Percentiles rank a stretch among this genome's conserved stretches.
These are phyloP conservation scores for Chaetogeoica ovagalla DNA, from an alignment of 2,888 invertebrate genomes.

Conservation along the genomic window DNA sequence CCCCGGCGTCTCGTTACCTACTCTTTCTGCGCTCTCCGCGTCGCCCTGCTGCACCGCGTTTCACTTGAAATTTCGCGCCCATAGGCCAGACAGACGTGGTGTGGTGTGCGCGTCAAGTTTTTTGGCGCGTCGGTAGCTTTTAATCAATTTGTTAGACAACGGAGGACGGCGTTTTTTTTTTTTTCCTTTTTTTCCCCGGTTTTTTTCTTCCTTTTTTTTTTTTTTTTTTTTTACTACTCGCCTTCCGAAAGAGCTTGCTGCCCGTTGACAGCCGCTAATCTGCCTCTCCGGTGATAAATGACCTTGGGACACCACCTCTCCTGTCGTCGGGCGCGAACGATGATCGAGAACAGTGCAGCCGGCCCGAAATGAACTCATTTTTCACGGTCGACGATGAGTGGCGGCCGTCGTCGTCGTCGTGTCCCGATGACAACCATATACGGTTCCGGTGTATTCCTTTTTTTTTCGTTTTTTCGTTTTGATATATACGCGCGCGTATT, in stretches of 20 bases:
- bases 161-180: not conserved
- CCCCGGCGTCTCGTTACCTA: slow-evolving; percentile 32
- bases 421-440: slow-evolving; percentile 25
- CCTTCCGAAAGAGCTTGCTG: slow-evolving; percentile 44
- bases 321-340: slow-evolving; percentile 17
- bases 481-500: too few species aligned
- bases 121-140: slow-evolving; percentile 43
- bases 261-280: slow-evolving; percentile 48
- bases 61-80: slow-evolving; percentile 10
- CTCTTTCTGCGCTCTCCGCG: not conserved
- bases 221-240: slow-evolving; percentile 10
- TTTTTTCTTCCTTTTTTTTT: too few species aligned
- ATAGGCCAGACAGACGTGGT: slow-evolving; percentile 42
- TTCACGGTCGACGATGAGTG: slow-evolving; percentile 39
- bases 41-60: not conserved
- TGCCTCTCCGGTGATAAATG: slow-evolving; percentile 49
- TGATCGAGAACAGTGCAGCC: slow-evolving; percentile 45
- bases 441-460: slow-evolving; percentile 1
- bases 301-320: slow-evolving; percentile 1
- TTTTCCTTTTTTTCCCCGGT: not conserved
- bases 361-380: slow-evolving; percentile 47
- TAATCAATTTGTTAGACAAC: slow-evolving; percentile 53
- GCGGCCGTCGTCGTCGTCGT: not conserved
- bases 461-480: too few species aligned
- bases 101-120: slow-evolving; percentile 44